Evolutionary conservation across 2,113 vertebrate genomes (phyloP).

Genomic region (Gymnorhina tibicen): DNA sequence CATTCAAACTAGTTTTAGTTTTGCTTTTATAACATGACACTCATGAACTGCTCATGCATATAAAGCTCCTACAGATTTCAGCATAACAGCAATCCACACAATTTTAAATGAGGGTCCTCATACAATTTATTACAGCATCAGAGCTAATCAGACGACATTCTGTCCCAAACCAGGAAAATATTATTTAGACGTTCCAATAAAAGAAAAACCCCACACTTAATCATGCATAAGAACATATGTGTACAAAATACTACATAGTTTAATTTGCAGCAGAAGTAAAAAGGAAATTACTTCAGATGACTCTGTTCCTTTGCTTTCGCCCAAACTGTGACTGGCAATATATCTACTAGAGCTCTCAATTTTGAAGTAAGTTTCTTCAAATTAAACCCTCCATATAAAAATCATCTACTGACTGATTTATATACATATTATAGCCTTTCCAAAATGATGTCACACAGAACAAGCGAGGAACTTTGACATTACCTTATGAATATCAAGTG

Average conservation of each 20-base stretch:
- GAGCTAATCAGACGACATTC: background rate
- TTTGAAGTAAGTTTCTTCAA: background rate
- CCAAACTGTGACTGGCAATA: background rate
- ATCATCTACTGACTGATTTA: background rate
- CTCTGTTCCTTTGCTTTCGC: background rate
- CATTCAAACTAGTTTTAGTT: background rate
- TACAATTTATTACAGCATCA: background rate
- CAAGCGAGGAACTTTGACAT: rapidly evolving
- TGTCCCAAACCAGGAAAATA: background rate
- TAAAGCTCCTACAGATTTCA: background rate
- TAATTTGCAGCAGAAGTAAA: background rate
- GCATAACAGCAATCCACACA: background rate
- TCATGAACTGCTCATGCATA: background rate
- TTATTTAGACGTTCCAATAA: background rate
- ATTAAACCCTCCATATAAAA: background rate
- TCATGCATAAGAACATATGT: background rate
- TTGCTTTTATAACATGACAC: background rate
- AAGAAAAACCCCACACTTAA: background rate
- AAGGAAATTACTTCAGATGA: background rate
- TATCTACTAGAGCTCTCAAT: background rate
- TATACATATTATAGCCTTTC: background rate
- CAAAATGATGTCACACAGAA: background rate
- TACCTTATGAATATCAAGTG: background rate
- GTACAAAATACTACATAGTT: background rate
- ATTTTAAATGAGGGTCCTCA: background rate